Percentiles rank a stretch among this genome's conserved stretches.
Conservation (phyloP, 2,113 vertebrate genomes). For the Bathybates hornii region DNA sequence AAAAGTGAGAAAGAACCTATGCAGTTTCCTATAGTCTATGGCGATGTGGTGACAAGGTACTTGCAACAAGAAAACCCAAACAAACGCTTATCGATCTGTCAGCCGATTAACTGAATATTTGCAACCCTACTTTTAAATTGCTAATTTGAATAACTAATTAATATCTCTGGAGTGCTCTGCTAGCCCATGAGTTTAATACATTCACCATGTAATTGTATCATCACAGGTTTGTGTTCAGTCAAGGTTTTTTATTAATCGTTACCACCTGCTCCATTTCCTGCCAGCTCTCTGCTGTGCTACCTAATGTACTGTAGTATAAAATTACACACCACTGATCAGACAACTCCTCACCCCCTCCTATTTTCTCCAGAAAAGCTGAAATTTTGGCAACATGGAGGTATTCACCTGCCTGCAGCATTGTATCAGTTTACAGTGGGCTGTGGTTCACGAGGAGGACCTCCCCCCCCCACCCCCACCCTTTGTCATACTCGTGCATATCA, state of each 20-base stretch:
- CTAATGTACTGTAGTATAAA: not conserved
- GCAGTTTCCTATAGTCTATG: not conserved
- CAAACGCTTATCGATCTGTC: fast-evolving
- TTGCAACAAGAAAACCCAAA: not conserved
- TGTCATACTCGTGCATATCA: constrained; percentile 8
- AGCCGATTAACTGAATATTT: not conserved
- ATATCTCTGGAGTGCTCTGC: not conserved
- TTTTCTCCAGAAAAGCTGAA: not conserved
- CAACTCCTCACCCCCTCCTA: not conserved
- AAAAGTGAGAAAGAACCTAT: not conserved
- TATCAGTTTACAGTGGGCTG: not conserved
- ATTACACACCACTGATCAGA: not conserved
- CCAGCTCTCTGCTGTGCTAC: not conserved
- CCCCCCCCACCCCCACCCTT: not conserved
- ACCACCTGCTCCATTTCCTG: not conserved
- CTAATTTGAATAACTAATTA: not conserved
- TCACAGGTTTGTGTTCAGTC: not conserved
- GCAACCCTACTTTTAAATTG: not conserved
- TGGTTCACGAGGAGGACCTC: not conserved
- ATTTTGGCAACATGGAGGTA: not conserved
- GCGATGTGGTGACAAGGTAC: not conserved
- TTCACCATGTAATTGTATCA: not conserved
- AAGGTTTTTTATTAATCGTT: not conserved
- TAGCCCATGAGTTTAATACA: not conserved
- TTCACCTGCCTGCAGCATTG: not conserved